These are phyloP conservation scores for Lypha dubia DNA, from an alignment of 2,888 invertebrate species.

Conservation along the genomic window DNA sequence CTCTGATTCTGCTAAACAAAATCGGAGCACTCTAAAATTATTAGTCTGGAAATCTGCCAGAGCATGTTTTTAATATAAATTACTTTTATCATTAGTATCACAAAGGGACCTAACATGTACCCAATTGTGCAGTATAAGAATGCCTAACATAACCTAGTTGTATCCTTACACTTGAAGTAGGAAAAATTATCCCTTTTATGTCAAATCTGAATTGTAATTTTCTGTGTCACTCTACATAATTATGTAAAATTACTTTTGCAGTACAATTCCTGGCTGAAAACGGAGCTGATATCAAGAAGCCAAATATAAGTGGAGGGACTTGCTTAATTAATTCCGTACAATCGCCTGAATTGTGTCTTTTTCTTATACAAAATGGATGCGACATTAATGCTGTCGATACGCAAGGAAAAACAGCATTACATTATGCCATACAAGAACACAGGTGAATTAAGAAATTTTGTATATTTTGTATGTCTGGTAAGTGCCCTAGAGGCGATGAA, in stretches of 20 bases:
- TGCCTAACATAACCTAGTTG: too few relatives aligned
- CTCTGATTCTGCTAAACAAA: too few relatives aligned
- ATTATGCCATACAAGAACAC: conserved; percentile 95
- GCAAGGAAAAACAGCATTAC: conserved; percentile 95
- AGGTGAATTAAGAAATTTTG: conserved; percentile 81
- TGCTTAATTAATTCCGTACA: conserved; percentile 97
- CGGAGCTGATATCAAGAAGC: conserved; percentile 92
- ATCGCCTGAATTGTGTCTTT: conserved; percentile 91
- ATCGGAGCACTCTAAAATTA: too few relatives aligned
- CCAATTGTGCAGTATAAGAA: too few relatives aligned
- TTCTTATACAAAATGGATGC: conserved; percentile 91
- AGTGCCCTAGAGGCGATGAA: too few relatives aligned
- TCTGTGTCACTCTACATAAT: background rate
- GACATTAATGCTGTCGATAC: conserved; percentile 94
- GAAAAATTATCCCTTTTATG: too few relatives aligned
- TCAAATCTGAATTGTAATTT: background rate
- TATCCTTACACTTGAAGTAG: too few relatives aligned
- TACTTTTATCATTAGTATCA: too few relatives aligned
- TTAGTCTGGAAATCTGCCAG: too few relatives aligned
- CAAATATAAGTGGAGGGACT: conserved; percentile 96
- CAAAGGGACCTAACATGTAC: too few relatives aligned
- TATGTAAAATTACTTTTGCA: conserved; percentile 76
- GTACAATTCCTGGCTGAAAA: conserved; percentile 90
- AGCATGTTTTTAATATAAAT: too few relatives aligned
- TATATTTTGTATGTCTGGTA: too few relatives aligned